These are phyloP conservation scores for Penelope pileata DNA, from an alignment of 2,113 vertebrate genomes.

Conservation along the genomic window DNA sequence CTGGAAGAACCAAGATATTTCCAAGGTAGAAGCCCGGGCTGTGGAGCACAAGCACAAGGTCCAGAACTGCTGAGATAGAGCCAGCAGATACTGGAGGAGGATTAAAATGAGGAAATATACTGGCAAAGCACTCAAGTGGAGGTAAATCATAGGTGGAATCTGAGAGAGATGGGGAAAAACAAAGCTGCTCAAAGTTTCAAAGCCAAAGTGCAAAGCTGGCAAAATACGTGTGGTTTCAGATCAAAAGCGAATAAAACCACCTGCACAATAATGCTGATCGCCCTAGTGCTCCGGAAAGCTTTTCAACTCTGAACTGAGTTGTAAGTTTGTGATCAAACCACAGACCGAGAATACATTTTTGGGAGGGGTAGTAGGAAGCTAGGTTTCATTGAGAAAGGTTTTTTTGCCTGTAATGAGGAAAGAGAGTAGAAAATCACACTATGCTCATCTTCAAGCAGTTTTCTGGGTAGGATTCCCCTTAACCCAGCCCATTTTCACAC, in stretches of 20 bases:
- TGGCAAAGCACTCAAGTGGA: neutral
- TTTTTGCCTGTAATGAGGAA: neutral
- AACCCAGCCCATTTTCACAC: neutral
- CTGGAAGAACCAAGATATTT: neutral
- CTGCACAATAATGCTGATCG: neutral
- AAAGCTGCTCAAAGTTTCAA: neutral
- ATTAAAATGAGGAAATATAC: neutral
- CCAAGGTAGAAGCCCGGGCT: neutral
- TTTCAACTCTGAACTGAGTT: neutral
- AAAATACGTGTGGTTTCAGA: neutral
- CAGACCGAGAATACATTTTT: neutral
- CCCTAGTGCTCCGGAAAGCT: neutral
- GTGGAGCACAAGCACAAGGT: neutral
- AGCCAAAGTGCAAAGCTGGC: neutral
- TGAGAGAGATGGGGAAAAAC: neutral
- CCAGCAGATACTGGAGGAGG: neutral
- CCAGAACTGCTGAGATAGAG: neutral
- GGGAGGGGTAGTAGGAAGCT: neutral
- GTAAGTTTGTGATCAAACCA: neutral
- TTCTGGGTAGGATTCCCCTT: neutral
- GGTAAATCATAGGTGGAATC: neutral
- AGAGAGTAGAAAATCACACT: neutral
- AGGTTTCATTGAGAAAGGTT: slow-evolving; percentile 6
- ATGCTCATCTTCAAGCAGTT: neutral
- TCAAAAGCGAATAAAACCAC: neutral